Evolutionary conservation across 2,888 invertebrate genomes (phyloP).

Genomic region (Trachelus troglodyta): DNA sequence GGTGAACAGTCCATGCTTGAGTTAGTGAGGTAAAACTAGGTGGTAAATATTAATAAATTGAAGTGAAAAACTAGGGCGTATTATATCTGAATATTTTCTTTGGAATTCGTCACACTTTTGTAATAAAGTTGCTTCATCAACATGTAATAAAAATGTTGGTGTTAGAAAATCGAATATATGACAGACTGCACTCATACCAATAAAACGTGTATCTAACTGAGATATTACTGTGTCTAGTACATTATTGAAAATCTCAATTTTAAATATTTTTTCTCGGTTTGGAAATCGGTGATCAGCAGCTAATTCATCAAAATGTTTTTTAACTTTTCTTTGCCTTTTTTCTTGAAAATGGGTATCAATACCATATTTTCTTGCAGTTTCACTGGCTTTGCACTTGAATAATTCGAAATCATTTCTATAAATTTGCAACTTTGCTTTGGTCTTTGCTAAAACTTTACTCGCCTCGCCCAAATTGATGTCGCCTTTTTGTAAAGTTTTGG

Average conservation of each 20-base stretch:
- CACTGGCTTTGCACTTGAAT: conserved; percentile 37
- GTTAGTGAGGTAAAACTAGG: conserved; percentile 35
- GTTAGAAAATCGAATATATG: conserved; percentile 42
- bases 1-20: conserved; percentile 28
- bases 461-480: conserved; percentile 39
- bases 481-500: conserved; percentile 33
- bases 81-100: conserved; percentile 44
- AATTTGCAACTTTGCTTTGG: conserved; percentile 33
- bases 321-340: conserved; percentile 39
- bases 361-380: conserved; percentile 39
- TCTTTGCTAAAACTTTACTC: conserved; percentile 26
- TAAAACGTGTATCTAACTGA: conserved; percentile 43
- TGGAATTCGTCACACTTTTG: conserved; percentile 42
- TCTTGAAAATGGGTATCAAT: conserved; percentile 31
- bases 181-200: conserved; percentile 42
- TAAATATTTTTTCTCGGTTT: conserved; percentile 31
- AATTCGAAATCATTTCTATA: conserved; percentile 43
- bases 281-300: conserved; percentile 29
- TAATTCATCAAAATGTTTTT: conserved; percentile 40
- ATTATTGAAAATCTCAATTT: conserved; percentile 38
- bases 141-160: conserved; percentile 38
- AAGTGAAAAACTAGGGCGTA: conserved; percentile 39
- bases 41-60: conserved; percentile 42
- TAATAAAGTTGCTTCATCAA: conserved; percentile 22
- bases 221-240: conserved; percentile 42